phyloP scores from a whole-genome alignment of 2,888 invertebrate species.

The Acheta domesticus region DNA sequence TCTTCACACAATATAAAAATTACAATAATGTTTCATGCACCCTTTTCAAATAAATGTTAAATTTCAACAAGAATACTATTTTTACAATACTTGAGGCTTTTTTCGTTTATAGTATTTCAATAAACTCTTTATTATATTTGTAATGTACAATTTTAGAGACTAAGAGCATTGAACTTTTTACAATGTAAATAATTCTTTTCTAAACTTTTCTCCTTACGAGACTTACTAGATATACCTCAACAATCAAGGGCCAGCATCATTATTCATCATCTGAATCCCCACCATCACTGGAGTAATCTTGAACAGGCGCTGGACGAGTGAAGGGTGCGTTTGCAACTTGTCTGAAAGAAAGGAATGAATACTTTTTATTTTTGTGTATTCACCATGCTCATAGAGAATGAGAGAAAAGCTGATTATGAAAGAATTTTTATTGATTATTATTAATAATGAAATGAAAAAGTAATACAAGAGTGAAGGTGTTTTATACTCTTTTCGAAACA shows the following conservation, averaged over 20 bases:
- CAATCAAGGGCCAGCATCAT: not conserved
- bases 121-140: conserved; percentile 4
- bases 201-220: conserved; percentile 18
- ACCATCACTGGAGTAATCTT: conserved; percentile 81
- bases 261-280: conserved; percentile 90
- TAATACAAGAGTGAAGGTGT: no score
- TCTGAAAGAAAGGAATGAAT: conserved; percentile 49
- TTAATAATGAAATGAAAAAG: no score
- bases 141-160: conserved; percentile 18
- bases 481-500: no score
- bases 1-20: conserved; percentile 1
- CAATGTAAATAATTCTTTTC: not conserved
- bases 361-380: no score
- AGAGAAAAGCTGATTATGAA: no score
- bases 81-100: conserved; percentile 5
- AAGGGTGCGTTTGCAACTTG: conserved; percentile 57
- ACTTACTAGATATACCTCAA: not conserved
- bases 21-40: not conserved
- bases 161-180: conserved; percentile 18
- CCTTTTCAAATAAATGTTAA: not conserved
- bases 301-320: conserved; percentile 56
- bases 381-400: no score
- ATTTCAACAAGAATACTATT: conserved; percentile 10
- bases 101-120: not conserved
- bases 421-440: no score